Percentiles rank a stretch among this genome's conserved stretches.
Evolutionary conservation across 2,888 invertebrate species (phyloP).

Genomic region (Pterostichus madidus): DNA sequence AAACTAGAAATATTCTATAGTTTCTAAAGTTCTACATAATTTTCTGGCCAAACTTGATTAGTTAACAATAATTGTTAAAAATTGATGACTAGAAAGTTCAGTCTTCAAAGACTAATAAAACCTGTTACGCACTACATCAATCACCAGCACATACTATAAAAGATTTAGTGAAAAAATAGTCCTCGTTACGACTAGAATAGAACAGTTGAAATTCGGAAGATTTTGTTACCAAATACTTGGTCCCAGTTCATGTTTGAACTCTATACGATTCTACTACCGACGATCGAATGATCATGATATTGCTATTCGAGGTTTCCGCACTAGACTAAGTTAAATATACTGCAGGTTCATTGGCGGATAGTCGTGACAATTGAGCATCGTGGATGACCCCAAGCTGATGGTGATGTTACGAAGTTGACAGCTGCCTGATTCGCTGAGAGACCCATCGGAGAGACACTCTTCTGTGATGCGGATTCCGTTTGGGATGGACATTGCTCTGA

Average conservation of each 20-base stretch:
- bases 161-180: conserved; percentile 51
- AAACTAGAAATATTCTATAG: too few relatives aligned
- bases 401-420: conserved; percentile 77
- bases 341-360: conserved; percentile 61
- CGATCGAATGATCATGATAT: conserved; percentile 15
- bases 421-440: conserved; percentile 73
- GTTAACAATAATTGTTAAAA: not conserved
- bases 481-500: conserved; percentile 61
- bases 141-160: conserved; percentile 27
- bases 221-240: conserved; percentile 63
- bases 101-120: conserved; percentile 15
- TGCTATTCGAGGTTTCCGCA: conserved; percentile 46
- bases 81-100: conserved; percentile 28
- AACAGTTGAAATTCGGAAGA: conserved; percentile 62
- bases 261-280: conserved; percentile 37
- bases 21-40: too few relatives aligned
- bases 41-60: too few relatives aligned
- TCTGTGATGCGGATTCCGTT: conserved; percentile 67
- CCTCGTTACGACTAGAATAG: conserved; percentile 52
- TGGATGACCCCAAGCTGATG: conserved; percentile 72
- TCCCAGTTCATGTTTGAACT: conserved; percentile 40
- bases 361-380: conserved; percentile 57
- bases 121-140: conserved; percentile 18
- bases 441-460: conserved; percentile 68
- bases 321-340: conserved; percentile 59